phyloP scores from a whole-genome alignment of 2,113 vertebrate species.

The Pangasianodon gigas region DNA sequence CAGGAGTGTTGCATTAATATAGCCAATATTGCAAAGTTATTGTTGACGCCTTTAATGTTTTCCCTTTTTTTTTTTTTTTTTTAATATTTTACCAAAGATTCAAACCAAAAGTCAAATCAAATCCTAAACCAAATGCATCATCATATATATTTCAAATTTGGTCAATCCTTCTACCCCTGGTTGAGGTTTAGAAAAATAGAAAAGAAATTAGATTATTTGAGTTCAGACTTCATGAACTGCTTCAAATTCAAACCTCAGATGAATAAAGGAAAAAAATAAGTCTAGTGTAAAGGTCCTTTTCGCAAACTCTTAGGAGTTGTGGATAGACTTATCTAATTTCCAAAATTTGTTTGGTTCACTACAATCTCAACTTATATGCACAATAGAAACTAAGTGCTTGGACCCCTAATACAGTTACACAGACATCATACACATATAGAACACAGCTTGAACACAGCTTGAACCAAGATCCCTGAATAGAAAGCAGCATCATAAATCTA shows the following conservation, averaged over 20 bases:
- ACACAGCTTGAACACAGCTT: neutral
- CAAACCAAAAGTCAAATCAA: too few species aligned
- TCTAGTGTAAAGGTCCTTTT: neutral
- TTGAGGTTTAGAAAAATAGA: too few species aligned
- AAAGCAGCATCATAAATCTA: conserved; percentile 43
- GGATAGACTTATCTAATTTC: neutral
- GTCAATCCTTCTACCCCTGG: too few species aligned
- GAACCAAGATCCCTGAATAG: conserved; percentile 40
- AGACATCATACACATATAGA: neutral
- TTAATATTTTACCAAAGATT: too few species aligned
- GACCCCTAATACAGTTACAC: neutral
- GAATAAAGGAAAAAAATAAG: neutral
- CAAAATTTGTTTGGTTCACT: neutral
- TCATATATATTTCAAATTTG: too few species aligned
- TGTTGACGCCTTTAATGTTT: too few species aligned
- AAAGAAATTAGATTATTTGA: too few species aligned
- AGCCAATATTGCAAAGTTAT: too few species aligned
- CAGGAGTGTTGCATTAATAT: too few species aligned
- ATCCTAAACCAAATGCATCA: too few species aligned
- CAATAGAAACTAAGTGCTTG: neutral
- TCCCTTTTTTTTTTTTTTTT: too few species aligned
- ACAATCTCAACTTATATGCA: neutral
- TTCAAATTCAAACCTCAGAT: neutral
- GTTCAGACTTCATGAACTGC: neutral
- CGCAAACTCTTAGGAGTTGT: neutral